Base-by-base conservation (phyloP, 1,140 invertebrate species). In the Anadara kagoshimensis region DNA sequence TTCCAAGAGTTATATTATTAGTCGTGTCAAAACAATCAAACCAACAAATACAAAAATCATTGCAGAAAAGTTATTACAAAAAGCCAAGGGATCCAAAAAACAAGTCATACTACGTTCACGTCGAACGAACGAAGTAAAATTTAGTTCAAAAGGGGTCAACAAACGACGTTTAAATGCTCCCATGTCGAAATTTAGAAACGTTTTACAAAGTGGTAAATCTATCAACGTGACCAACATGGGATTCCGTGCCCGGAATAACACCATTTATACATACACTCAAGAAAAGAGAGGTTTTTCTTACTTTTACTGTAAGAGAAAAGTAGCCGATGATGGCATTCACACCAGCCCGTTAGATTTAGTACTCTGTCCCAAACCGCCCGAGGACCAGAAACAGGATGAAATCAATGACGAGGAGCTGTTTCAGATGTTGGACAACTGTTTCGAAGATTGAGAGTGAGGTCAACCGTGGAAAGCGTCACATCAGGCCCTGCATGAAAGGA, bases 251-350 rank as follows among this genome's bases (percentile, higher is more conserved):
- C 29, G 16, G 12, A 59, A 76, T 36, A 66, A 71, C 22, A 45
- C 53, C 41, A 58, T 71, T 2, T 67, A 18, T 7, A 67, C 62
- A 12, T 76, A 76, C 18, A n/a, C 12, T 7, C 63, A 76, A 61
- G 18, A 41, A 18, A 59, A 69, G 41, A 20, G 22, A 10, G 73
- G 67, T 1, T 66, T 75, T 41, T 70, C 53, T 11, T 75, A 76
- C 24, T 64, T 71, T 20, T 70, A 66, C 20, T 67, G 73, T 29
- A 76, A 76, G 29, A 43, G 67, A 54, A 62, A 63, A 62, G 68
- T 75, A 2, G 43, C 66, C 0, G 29, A 26, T 29, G 68, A 75
- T 20, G 67, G 62, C 8, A 63, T 59, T 3, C 51, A 49, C 20
- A 76, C 74, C 7, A 26, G n/a, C 10, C 74, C 69, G 12, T 44